These are phyloP conservation scores for Pogonomyrmex barbatus DNA, from an alignment of 1,140 invertebrate species.

Conservation along the genomic window DNA sequence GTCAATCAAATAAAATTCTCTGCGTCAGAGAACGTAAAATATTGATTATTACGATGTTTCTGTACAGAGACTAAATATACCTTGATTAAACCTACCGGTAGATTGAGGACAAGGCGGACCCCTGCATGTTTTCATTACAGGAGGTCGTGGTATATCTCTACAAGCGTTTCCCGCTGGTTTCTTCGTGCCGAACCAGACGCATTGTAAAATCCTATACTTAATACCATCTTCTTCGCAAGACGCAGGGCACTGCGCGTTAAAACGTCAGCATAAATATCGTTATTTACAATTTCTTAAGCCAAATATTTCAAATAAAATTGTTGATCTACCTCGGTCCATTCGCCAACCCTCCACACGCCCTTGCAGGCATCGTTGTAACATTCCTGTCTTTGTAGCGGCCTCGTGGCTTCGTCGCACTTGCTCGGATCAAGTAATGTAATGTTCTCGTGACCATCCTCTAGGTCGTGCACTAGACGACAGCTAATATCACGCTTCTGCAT, in stretches of 20 bases:
- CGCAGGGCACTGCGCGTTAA: conserved; percentile 90
- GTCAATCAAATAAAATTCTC: conserved; percentile 49
- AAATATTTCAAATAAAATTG: too few species aligned
- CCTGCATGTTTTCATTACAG: conserved; percentile 92
- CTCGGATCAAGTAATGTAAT: conserved; percentile 87
- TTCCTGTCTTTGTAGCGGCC: conserved; percentile 90
- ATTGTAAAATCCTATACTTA: conserved; percentile 94
- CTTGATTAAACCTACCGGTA: conserved; percentile 77
- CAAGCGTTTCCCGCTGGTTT: conserved; percentile 94
- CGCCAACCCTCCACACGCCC: conserved; percentile 93
- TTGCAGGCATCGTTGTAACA: conserved; percentile 93
- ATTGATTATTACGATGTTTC: not conserved
- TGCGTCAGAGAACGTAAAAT: not conserved
- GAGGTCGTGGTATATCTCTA: conserved; percentile 90
- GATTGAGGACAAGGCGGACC: conserved; percentile 88
- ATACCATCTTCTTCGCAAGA: conserved; percentile 91
- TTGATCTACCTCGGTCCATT: conserved; percentile 93
- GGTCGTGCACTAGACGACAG: conserved; percentile 86
- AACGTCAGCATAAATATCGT: conserved; percentile 5
- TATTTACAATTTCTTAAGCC: not conserved
- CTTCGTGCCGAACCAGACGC: conserved; percentile 94
- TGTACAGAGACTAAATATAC: not conserved
- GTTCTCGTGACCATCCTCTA: conserved; percentile 86
- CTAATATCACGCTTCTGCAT: conserved; percentile 91
- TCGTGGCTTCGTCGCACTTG: conserved; percentile 89